Percentiles rank a stretch among this genome's conserved stretches.
Evolutionary conservation across 2,888 invertebrate genomes (phyloP).

Genomic region (Drosophila demipolita): DNA sequence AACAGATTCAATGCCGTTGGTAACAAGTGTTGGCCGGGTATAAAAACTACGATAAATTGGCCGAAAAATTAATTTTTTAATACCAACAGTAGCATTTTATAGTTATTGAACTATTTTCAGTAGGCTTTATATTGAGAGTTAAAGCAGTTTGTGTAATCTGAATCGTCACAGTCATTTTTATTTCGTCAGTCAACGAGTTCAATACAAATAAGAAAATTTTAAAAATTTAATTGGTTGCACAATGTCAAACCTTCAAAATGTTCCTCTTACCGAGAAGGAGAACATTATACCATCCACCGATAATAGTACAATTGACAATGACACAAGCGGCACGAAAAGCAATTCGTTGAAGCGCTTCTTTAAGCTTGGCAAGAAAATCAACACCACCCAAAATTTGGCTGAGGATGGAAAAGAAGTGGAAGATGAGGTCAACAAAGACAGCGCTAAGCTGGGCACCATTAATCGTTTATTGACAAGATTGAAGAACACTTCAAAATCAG

Average conservation of each 20-base stretch:
- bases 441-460: conserved; percentile 32
- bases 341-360: conserved; percentile 80
- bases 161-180: conserved; percentile 53
- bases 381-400: neutral
- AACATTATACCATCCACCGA: conserved; percentile 30
- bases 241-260: conserved; percentile 65
- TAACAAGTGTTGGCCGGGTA: conserved; percentile 66
- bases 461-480: conserved; percentile 55
- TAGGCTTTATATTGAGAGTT: conserved; percentile 39
- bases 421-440: conserved; percentile 34
- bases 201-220: conserved; percentile 44
- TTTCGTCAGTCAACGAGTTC: conserved; percentile 60
- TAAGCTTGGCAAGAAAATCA: conserved; percentile 61
- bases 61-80: conserved; percentile 45
- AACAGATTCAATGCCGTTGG: conserved; percentile 72
- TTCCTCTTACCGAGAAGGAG: conserved; percentile 60
- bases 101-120: conserved; percentile 24
- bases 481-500: conserved; percentile 40
- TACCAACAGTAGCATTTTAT: conserved; percentile 17
- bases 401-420: conserved; percentile 24
- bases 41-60: conserved; percentile 40
- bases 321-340: conserved; percentile 48
- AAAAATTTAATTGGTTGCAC: conserved; percentile 59
- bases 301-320: conserved; percentile 14
- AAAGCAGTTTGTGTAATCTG: conserved; percentile 4